Base-by-base conservation (phyloP, 2,113 vertebrate species). In the Eptatretus burgeri region DNA sequence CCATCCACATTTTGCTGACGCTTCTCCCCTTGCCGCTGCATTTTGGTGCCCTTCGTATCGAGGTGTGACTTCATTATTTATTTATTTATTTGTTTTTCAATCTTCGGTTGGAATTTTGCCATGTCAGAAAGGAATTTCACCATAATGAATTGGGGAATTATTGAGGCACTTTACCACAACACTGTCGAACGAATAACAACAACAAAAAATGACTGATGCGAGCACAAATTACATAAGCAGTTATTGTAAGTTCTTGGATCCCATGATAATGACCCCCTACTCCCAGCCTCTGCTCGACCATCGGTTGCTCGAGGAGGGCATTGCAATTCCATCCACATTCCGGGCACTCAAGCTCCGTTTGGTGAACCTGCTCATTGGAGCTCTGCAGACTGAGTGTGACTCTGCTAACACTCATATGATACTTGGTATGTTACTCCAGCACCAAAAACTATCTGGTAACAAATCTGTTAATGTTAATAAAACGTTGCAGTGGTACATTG, bases 331-430 rank as follows among this genome's bases (percentile, higher is more conserved):
- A 13, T 76, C 85, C 70, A 85, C 86, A 63, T 94, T 94, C 72
- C 78, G 88, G 51, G 93, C 86, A 52, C 73, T 94, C 76, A 83
- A 85, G 69, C 71, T 94, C 52, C 80, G 86, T 60, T 82, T 94
- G 63, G 86, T 94, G 71, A 94, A 94, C 70, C 79, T 94, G 69
- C 75, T 94, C 52, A 93, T 94, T 69, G 85, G 87, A 76, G 86
- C 87, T 62, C 76, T 94, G 71, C 87, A 94, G 70, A 93, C 86
- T 0, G 87, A 94, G 77, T 93, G 85, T 0, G 87, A 94, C 71
- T 79, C 85, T 65, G 81, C 84, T 72, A 94, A 94, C 76, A 94
- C 86, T 19, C 87, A 94, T 65, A 85, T 94, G 78, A 91, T 94
- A 70, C 65, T 94, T 74, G 87, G 87, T 94, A 73, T 73, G 76